These are phyloP conservation scores for Copsychus sechellarum DNA, from an alignment of 2,113 vertebrate species.

Conservation along the genomic window DNA sequence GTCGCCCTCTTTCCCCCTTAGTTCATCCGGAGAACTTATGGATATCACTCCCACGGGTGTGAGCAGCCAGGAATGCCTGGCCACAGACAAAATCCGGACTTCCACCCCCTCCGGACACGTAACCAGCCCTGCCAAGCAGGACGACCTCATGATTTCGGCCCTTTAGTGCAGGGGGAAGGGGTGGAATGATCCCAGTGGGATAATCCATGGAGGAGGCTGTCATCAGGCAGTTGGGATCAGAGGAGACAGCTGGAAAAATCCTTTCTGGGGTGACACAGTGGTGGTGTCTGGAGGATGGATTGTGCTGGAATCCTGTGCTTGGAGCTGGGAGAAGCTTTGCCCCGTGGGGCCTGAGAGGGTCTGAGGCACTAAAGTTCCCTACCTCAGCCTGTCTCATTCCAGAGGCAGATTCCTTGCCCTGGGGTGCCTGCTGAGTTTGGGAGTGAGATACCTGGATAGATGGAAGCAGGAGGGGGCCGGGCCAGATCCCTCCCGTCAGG, in stretches of 20 bases:
- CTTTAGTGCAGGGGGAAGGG: slow-evolving; percentile 69
- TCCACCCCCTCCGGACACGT: slow-evolving; percentile 78
- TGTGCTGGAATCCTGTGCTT: slow-evolving; percentile 29
- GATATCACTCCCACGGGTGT: slow-evolving; percentile 90
- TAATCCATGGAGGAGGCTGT: slow-evolving; percentile 5
- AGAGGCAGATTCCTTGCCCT: slow-evolving; percentile 38
- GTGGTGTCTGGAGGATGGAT: not conserved
- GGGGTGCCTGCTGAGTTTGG: slow-evolving; percentile 48
- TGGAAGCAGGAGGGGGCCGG: not conserved
- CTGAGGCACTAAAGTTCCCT: slow-evolving; percentile 59
- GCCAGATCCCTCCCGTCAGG: not conserved
- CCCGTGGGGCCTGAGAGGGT: not conserved
- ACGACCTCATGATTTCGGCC: slow-evolving; percentile 80
- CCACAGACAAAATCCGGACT: slow-evolving; percentile 88
- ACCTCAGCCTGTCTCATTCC: slow-evolving; percentile 72
- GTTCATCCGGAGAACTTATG: slow-evolving; percentile 94
- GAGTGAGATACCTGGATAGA: not conserved
- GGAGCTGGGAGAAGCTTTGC: slow-evolving; percentile 27
- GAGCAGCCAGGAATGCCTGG: slow-evolving; percentile 83
- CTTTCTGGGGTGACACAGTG: slow-evolving; percentile 22
- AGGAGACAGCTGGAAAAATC: not conserved
- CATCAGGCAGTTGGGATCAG: not conserved
- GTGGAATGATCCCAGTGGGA: slow-evolving; percentile 34
- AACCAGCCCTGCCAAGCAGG: slow-evolving; percentile 77
- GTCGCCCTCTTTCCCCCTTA: slow-evolving; percentile 95